Evolutionary conservation across 2,888 invertebrate genomes (phyloP).

Genomic region (Meiosimyza decipiens): DNA sequence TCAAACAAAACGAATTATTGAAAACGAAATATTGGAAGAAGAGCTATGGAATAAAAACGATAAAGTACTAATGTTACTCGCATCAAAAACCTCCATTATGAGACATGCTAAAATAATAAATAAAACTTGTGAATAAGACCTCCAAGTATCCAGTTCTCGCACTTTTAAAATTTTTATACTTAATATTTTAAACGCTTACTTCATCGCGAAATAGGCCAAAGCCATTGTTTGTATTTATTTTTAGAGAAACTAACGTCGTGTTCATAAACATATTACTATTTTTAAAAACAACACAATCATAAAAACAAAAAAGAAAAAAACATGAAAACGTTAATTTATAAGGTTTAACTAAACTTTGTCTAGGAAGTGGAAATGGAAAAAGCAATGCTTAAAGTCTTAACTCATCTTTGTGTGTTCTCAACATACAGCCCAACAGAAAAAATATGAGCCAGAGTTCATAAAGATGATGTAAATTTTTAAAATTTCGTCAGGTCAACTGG

Average conservation of each 20-base stretch:
- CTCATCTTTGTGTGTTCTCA: too few species aligned
- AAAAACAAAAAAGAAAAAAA: too few species aligned
- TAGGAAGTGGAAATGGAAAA: too few species aligned
- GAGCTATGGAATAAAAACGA: slow-evolving; percentile 28
- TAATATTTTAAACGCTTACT: background rate
- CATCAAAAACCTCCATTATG: background rate
- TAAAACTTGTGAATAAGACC: background rate
- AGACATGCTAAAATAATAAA: background rate
- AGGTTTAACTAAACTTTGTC: too few species aligned
- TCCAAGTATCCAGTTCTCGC: background rate
- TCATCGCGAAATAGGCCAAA: slow-evolving; percentile 20
- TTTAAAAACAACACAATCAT: too few species aligned
- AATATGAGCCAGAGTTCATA: too few species aligned
- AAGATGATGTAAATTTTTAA: too few species aligned
- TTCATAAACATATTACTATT: too few species aligned
- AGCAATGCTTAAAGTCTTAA: too few species aligned
- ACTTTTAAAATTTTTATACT: background rate
- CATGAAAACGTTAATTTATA: too few species aligned
- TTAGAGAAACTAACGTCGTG: background rate
- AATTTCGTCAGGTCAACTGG: too few species aligned
- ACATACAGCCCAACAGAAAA: too few species aligned
- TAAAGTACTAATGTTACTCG: background rate
- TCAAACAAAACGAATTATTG: background rate
- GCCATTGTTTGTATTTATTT: slow-evolving; percentile 5
- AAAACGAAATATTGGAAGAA: background rate